Base-by-base conservation (phyloP, 2,797 vertebrate genomes). In the Basileuterus tristriatus region DNA sequence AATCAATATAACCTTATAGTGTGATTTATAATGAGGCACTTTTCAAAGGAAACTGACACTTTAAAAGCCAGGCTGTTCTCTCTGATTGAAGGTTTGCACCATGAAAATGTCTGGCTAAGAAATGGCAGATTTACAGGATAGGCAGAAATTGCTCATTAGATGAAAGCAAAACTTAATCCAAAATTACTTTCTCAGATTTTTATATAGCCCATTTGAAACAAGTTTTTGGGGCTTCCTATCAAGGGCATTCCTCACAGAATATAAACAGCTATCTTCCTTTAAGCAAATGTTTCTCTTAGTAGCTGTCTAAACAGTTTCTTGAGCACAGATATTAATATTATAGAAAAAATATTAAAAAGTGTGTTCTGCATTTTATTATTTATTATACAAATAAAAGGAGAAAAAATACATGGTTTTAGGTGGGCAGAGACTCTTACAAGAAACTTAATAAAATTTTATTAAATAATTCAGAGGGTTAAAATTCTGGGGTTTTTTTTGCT, bases 1-100 rank as follows among this genome's bases (percentile, higher is more conserved):
- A 72, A 85, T 75, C 82, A 75, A 77, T 89, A 80, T 36, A 78
- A 43, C 4, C 23, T 83, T 93, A 83, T 37, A 72, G 39, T 41
- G 41, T 82, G 59, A 87, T 91, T 93, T 93, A 93, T 90, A 91
- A 89, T 63, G 62, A 92, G 76, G 46, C 30, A 47, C 9, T 86
- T 91, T 72, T 91, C 89, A 95, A 89, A 88, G 50, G 32, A 83
- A 92, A 65, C 47, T 49, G 69, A 37, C 43, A 59, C 47, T 81
- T 92, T 83, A 91, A 88, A 91, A 92, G 55, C 37, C 29, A 86
- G 5, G 6, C 32, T 87, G 4, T 59, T 93, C 69, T 82, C 52
- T 80, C 60, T 75, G 78, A 85, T 75, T 84, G 81, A 94, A 83
- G 36, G 62, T 83, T 91, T 94, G 86, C 76, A 69, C 62, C 22